Evolutionary conservation across 2,113 vertebrate species (phyloP).

Genomic region (Rattus norvegicus): DNA sequence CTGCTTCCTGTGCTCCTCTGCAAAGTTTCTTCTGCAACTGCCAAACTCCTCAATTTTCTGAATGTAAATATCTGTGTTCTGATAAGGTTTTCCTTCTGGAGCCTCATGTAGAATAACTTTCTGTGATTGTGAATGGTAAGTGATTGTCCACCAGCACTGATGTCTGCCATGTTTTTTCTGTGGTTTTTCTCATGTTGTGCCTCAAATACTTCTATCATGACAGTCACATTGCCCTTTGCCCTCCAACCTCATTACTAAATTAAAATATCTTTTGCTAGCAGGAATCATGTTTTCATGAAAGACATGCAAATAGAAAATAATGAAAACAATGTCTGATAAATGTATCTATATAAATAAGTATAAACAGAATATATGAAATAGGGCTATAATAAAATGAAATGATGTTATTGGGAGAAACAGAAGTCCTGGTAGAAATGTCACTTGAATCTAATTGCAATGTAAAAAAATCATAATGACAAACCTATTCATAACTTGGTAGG

Average conservation of each 20-base stretch:
- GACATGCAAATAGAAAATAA: not conserved
- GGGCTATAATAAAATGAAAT: not conserved
- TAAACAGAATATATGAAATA: conserved; percentile 4
- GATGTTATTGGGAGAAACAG: not conserved
- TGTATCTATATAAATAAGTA: not conserved
- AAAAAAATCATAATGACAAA: not conserved
- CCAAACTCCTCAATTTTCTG: not conserved
- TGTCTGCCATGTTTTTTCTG: not conserved
- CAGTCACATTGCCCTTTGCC: not conserved
- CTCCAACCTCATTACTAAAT: not conserved
- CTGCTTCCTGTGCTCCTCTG: not conserved
- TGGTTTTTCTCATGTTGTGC: not conserved
- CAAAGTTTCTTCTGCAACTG: not conserved
- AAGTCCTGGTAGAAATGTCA: not conserved
- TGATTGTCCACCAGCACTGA: not conserved
- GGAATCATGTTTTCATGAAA: not conserved
- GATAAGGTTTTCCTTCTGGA: not conserved
- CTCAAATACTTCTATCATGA: not conserved
- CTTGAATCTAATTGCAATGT: not conserved
- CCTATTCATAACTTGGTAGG: not conserved
- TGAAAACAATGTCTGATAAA: not conserved
- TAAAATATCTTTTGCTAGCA: not conserved
- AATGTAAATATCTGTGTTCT: not conserved
- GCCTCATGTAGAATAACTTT: not conserved
- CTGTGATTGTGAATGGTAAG: not conserved